phyloP scores from a whole-genome alignment of 2,113 vertebrate species.

The Caretta caretta region DNA sequence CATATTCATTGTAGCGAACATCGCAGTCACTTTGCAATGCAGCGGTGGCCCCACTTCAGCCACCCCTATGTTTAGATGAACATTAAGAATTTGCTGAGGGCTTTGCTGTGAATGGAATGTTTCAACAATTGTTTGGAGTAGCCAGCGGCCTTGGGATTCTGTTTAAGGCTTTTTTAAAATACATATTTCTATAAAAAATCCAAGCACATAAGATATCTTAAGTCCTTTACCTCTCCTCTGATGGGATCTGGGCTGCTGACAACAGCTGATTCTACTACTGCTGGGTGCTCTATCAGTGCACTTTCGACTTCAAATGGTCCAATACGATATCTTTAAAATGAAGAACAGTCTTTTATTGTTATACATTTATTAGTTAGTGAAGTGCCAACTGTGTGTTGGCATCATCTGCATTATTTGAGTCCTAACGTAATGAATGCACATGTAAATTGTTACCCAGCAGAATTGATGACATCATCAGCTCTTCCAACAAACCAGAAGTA shows the following conservation, averaged over 20 bases:
- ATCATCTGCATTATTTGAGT: not conserved
- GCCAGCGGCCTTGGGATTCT: not conserved
- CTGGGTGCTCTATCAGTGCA: slow-evolving; percentile 84
- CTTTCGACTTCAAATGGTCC: slow-evolving; percentile 89
- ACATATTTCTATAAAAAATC: not conserved
- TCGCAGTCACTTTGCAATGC: not conserved
- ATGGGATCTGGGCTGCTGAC: slow-evolving; percentile 87
- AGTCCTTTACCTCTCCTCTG: slow-evolving; percentile 85
- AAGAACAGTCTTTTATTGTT: not conserved
- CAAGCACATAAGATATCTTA: not conserved
- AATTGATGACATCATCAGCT: slow-evolving; percentile 87
- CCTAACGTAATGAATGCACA: not conserved
- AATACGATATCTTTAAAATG: slow-evolving; percentile 82
- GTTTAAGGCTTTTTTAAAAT: not conserved
- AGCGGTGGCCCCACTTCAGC: not conserved
- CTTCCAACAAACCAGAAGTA: slow-evolving; percentile 88
- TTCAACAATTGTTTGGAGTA: not conserved
- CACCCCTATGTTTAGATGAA: not conserved
- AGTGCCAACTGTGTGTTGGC: not conserved
- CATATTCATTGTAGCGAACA: not conserved
- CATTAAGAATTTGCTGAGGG: not conserved
- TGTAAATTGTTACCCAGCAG: slow-evolving; percentile 82
- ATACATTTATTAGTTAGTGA: not conserved
- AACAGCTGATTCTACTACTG: slow-evolving; percentile 85
- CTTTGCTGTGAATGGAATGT: not conserved